Percentiles rank a stretch among this genome's conserved stretches.
phyloP scores from a whole-genome alignment of 2,888 invertebrate genomes.

The Drosophila flavopinicola region DNA sequence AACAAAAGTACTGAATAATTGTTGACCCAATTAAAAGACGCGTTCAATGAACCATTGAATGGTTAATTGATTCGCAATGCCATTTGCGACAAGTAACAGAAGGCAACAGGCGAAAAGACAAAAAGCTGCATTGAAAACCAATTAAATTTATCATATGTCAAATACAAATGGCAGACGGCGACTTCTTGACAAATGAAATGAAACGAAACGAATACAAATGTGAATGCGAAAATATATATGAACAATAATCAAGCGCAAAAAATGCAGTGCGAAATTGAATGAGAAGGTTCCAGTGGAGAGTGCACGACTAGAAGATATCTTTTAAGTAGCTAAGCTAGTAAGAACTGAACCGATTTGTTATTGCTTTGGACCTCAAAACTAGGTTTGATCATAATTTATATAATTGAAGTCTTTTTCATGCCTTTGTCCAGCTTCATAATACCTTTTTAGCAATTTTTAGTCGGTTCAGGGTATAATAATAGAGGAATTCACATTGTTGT shows the following conservation, averaged over 20 bases:
- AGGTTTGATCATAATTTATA: no score
- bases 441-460: not conserved
- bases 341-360: no score
- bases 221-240: slow-evolving; percentile 41
- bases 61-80: slow-evolving; percentile 63
- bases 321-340: no score
- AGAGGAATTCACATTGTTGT: slow-evolving; percentile 22
- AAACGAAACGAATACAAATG: slow-evolving; percentile 48
- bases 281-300: not conserved
- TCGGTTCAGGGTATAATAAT: not conserved
- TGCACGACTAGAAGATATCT: not conserved
- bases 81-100: slow-evolving; percentile 29
- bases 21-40: slow-evolving; percentile 45
- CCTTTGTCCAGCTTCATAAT: not conserved
- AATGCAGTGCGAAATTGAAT: slow-evolving; percentile 12
- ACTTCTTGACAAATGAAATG: slow-evolving; percentile 40
- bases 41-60: slow-evolving; percentile 48
- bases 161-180: slow-evolving; percentile 29
- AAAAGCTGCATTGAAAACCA: slow-evolving; percentile 43
- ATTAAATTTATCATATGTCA: slow-evolving; percentile 67
- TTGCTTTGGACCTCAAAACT: no score
- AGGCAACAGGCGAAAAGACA: slow-evolving; percentile 20
- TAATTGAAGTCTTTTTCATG: no score
- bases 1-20: slow-evolving; percentile 22
- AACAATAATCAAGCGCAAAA: slow-evolving; percentile 56